phyloP scores from a whole-genome alignment of 1,140 invertebrate genomes.

The Diabrotica undecimpunctata region DNA sequence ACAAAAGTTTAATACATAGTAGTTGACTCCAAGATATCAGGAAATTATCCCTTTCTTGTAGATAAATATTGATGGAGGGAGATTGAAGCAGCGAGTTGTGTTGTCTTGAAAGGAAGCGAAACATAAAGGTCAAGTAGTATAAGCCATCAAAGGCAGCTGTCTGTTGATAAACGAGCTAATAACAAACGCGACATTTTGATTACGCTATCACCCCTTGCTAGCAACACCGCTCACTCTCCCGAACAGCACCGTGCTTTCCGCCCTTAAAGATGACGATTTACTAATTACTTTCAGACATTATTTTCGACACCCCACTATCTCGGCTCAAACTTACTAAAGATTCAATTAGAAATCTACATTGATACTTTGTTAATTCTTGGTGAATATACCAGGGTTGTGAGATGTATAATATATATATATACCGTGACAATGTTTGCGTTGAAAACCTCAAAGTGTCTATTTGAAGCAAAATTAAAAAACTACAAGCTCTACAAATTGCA shows the following conservation, averaged over 20 bases:
- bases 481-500: too few relatives aligned
- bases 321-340: background rate
- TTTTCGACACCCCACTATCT: slow-evolving; percentile 1
- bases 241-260: too few relatives aligned
- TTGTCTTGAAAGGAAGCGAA: slow-evolving; percentile 7
- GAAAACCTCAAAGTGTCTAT: too few relatives aligned
- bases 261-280: background rate
- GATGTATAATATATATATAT: too few relatives aligned
- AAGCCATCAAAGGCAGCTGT: slow-evolving; percentile 38
- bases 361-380: too few relatives aligned
- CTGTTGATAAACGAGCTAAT: slow-evolving; percentile 36
- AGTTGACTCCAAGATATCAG: too few relatives aligned
- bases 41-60: too few relatives aligned
- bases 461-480: too few relatives aligned
- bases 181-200: slow-evolving; percentile 31
- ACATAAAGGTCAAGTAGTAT: slow-evolving; percentile 23
- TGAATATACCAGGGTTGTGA: too few relatives aligned
- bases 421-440: too few relatives aligned
- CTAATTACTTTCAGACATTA: background rate
- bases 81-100: background rate
- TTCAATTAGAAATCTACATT: background rate
- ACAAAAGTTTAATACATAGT: too few relatives aligned
- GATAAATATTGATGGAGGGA: too few relatives aligned
- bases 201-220: slow-evolving; percentile 12
- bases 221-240: background rate